phyloP scores from a whole-genome alignment of 2,888 invertebrate species.

The Chrysolina haemoptera region DNA sequence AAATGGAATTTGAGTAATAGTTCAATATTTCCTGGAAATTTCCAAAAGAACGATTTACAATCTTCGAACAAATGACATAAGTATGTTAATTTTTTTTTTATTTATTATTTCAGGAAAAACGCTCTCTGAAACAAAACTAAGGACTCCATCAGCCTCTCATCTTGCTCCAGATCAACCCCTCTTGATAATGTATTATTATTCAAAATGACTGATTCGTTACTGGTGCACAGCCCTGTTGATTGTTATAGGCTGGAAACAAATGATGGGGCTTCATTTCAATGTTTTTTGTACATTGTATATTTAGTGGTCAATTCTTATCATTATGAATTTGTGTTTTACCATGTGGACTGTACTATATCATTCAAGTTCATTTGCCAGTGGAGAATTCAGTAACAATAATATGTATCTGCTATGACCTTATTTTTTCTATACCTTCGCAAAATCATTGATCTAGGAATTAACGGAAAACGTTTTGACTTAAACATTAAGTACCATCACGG shows the following conservation, averaged over 20 bases:
- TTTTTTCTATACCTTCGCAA: too few relatives aligned
- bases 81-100: constrained; percentile 3
- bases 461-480: too few relatives aligned
- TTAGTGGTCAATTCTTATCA: background rate
- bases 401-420: too few relatives aligned
- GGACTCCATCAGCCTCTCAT: background rate
- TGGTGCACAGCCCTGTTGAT: background rate
- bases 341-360: background rate
- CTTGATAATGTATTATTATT: background rate
- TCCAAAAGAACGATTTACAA: too few relatives aligned
- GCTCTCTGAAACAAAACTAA: constrained; percentile 50
- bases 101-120: constrained; percentile 56
- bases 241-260: constrained; percentile 40
- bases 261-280: constrained; percentile 4
- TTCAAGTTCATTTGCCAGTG: too few relatives aligned
- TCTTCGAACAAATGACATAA: background rate
- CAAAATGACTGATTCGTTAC: constrained; percentile 19
- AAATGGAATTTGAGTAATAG: too few relatives aligned
- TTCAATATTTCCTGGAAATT: too few relatives aligned
- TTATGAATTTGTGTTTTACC: background rate
- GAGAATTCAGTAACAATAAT: too few relatives aligned
- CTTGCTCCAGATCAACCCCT: background rate
- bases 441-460: too few relatives aligned
- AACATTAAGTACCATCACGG: too few relatives aligned
- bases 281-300: constrained; percentile 17